Evolutionary conservation across 2,797 vertebrate genomes (phyloP), one percentile per base, ranked within the genome.

Genomic region (Steatocranus sp.): DNA sequence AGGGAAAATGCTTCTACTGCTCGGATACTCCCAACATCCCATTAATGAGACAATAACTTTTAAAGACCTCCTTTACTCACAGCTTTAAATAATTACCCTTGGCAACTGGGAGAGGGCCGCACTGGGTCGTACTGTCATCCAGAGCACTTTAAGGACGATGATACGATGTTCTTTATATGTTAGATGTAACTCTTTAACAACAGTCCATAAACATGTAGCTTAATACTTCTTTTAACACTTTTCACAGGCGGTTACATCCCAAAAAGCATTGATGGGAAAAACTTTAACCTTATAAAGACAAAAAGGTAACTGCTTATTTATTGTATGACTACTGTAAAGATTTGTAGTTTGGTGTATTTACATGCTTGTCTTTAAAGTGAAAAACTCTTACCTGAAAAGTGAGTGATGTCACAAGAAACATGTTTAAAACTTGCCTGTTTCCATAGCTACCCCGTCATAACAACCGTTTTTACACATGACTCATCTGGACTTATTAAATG

Each of bases 251-350:
- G 34, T 14, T 14, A 27, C 20, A 70, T 17, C 20, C 9, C 38
- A 70, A 70, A 70, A 43, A 25, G 8, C 63, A 70, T 1, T 11
- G 27, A 43, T 7, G 14, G 23, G 20, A 43, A 66, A 66, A 41
- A 17, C 5, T 0, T 25, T 14, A 68, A 66, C n/a, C 8, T 41
- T 0, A 41, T 9, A 30, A 17, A 30, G 25, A 1, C 25, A 56
- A 56, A 56, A 23, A 56, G 27, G 27, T 58, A 3, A 54, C 27
- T 27, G 51, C 4, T 54, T 63, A 38, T 38, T 63, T 38, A 14
- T 14, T 63, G 0, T 34, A 1, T 32, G n/a, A 58, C 17, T 58
- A 32, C 8, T 58, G 15, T 32, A 58, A 18, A 2, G 15, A 32
- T 32, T 58, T 58, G 2, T 11, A 58, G 0, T 58, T 58, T 32